phyloP scores from a whole-genome alignment of 2,113 vertebrate species.

The Dicrurus megarhynchus region DNA sequence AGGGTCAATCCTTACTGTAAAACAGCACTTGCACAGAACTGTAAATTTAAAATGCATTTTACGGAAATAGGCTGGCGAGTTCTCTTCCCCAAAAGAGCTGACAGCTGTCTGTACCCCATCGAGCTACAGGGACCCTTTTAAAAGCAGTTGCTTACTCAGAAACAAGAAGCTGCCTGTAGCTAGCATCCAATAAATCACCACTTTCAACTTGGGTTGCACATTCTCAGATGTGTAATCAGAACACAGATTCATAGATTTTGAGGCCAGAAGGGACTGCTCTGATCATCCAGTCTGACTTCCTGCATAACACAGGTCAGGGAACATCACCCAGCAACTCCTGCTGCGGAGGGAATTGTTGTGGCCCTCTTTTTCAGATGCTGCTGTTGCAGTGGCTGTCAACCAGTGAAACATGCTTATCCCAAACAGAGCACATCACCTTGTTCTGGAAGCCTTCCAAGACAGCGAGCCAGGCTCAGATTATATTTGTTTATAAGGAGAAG shows the following conservation, averaged over 20 bases:
- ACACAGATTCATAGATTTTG: constrained; percentile 47
- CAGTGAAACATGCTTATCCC: neutral
- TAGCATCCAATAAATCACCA: constrained; percentile 49
- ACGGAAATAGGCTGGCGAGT: neutral
- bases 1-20: constrained; percentile 9
- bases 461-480: neutral
- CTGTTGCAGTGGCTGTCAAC: neutral
- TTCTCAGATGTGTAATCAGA: constrained; percentile 48
- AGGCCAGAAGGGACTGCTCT: constrained; percentile 22
- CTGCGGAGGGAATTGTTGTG: neutral
- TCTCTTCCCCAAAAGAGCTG: neutral
- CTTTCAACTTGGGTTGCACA: constrained; percentile 19
- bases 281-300: constrained; percentile 27
- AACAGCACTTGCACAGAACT: neutral
- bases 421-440: neutral
- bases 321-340: constrained; percentile 7
- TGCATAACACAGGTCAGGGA: constrained; percentile 41
- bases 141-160: constrained; percentile 22
- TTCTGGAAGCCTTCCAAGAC: neutral
- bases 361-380: neutral
- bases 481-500: constrained; percentile 1
- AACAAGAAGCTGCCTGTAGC: constrained; percentile 39
- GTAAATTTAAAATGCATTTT: constrained; percentile 8
- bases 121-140: constrained; percentile 10
- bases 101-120: neutral